Conservation (phyloP, 2,113 vertebrate genomes). For the Phrynosoma blainvillii region DNA sequence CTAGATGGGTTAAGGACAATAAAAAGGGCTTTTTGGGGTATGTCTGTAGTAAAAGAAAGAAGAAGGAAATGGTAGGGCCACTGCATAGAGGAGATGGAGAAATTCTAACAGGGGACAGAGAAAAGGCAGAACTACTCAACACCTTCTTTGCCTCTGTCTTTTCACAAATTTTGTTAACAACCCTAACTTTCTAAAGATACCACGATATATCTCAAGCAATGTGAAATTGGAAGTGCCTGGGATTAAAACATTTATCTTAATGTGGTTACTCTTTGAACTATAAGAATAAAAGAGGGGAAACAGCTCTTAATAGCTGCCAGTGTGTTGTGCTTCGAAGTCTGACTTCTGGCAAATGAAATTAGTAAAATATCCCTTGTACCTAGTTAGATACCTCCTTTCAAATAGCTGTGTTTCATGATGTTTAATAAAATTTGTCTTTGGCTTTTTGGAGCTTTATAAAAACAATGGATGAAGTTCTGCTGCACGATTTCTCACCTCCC, state of each 20-base stretch:
- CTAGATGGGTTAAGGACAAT: too few relatives aligned
- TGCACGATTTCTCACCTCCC: slow-evolving; percentile 9
- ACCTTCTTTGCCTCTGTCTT: not conserved
- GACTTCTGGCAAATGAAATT: slow-evolving; percentile 30
- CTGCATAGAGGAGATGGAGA: too few relatives aligned
- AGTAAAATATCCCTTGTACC: slow-evolving; percentile 22
- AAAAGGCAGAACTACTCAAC: too few relatives aligned
- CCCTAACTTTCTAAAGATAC: slow-evolving; percentile 47
- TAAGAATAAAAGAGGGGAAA: slow-evolving; percentile 5
- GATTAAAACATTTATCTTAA: slow-evolving; percentile 20
- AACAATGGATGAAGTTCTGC: not conserved
- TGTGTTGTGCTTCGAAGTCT: slow-evolving; percentile 22
- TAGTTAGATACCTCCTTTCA: slow-evolving; percentile 18
- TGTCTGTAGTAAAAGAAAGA: too few relatives aligned
- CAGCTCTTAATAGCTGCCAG: not conserved
- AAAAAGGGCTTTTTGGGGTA: too few relatives aligned
- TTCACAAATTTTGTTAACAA: slow-evolving; percentile 52
- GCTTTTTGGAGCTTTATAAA: slow-evolving; percentile 2
- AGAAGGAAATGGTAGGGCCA: too few relatives aligned
- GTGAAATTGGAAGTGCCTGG: slow-evolving; percentile 55
- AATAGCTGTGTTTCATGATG: not conserved
- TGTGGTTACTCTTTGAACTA: slow-evolving; percentile 26
- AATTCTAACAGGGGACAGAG: too few relatives aligned
- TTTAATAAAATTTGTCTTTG: slow-evolving; percentile 33
- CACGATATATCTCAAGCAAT: slow-evolving; percentile 39